Conservation (phyloP, 2,113 vertebrate species). For the Salvator merianae region DNA sequence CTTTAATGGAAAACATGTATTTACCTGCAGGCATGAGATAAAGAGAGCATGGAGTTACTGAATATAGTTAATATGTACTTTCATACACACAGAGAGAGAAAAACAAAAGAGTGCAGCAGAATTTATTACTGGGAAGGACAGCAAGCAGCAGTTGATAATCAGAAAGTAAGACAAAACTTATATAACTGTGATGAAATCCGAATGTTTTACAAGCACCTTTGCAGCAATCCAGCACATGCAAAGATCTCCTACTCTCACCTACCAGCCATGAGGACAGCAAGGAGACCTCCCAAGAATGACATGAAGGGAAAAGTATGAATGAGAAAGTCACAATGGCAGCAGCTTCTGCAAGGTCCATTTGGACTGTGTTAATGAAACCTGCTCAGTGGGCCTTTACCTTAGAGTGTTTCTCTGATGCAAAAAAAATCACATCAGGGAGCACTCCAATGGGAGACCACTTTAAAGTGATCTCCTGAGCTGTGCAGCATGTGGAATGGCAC, state of each 20-base stretch:
- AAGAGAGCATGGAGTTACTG: background rate
- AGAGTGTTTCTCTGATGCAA: too few relatives aligned
- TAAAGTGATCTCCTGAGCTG: too few relatives aligned
- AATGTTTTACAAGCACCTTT: background rate
- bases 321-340: too few relatives aligned
- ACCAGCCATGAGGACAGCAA: background rate
- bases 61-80: background rate
- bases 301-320: background rate
- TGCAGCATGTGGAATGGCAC: too few relatives aligned
- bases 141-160: background rate
- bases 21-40: background rate
- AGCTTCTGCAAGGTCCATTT: too few relatives aligned
- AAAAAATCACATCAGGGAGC: too few relatives aligned
- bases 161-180: background rate
- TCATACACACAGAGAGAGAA: background rate
- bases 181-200: background rate
- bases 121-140: conserved; percentile 13
- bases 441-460: too few relatives aligned
- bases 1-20: background rate
- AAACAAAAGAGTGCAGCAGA: background rate
- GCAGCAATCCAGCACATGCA: background rate
- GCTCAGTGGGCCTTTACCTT: too few relatives aligned
- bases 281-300: background rate
- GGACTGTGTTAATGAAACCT: too few relatives aligned
- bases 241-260: background rate